Conservation (phyloP, 2,888 invertebrate genomes). For the Mesorhabditis sp. region DNA sequence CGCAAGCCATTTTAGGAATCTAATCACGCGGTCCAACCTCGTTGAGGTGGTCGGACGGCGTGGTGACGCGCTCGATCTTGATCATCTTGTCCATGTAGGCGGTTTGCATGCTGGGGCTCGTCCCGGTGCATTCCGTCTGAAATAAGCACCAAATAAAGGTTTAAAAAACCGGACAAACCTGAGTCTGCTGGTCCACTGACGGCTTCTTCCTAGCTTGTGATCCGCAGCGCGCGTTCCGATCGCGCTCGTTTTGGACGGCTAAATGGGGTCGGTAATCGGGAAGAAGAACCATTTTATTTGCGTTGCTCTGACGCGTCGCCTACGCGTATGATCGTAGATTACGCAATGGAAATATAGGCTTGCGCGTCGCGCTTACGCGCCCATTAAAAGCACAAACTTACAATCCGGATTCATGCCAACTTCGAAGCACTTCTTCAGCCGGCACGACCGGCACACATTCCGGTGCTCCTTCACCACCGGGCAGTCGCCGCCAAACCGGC, state of each 20-base stretch:
- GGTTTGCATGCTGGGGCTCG: not conserved
- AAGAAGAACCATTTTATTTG: too few relatives aligned
- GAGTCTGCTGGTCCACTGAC: conserved; percentile 11
- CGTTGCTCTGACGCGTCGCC: too few relatives aligned
- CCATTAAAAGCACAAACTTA: conserved; percentile 19
- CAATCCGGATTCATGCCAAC: conserved; percentile 52
- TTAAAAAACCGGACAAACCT: conserved; percentile 2
- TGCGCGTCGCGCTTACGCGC: not conserved
- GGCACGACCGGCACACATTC: conserved; percentile 49
- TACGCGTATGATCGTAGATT: too few relatives aligned
- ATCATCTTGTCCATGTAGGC: not conserved
- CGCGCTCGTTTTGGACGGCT: conserved; percentile 47
- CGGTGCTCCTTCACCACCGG: conserved; percentile 48
- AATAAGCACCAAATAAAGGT: not conserved
- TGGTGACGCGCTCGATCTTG: conserved; percentile 11
- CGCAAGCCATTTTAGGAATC: not conserved
- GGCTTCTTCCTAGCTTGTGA: not conserved
- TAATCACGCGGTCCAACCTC: not conserved
- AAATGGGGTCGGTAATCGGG: conserved; percentile 9
- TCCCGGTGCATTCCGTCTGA: conserved; percentile 8
- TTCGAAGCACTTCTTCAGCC: conserved; percentile 49
- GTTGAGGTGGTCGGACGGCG: conserved; percentile 9
- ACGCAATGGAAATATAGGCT: too few relatives aligned
- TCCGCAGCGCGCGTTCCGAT: conserved; percentile 26
- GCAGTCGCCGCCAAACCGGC: conserved; percentile 50